Evolutionary conservation across 2,113 vertebrate genomes (phyloP).

Genomic region (Girardinichthys multiradiatus): DNA sequence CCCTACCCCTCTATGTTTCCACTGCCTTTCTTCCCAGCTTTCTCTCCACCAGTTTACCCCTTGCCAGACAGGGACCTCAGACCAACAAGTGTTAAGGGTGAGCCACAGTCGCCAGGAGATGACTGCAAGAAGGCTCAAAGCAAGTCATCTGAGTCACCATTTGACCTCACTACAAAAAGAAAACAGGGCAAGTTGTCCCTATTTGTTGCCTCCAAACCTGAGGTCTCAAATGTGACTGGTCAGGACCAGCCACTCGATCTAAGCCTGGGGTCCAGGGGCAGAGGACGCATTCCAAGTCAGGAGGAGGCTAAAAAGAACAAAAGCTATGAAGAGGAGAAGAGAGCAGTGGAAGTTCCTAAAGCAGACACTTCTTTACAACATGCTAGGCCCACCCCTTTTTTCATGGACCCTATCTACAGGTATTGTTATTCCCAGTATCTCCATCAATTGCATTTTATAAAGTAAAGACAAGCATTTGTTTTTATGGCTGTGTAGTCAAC

Average conservation of each 20-base stretch:
- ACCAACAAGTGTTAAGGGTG: constrained; percentile 88
- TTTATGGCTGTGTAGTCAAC: constrained; percentile 35
- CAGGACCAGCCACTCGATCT: constrained; percentile 96
- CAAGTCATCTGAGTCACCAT: constrained; percentile 90
- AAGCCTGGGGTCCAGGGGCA: constrained; percentile 87
- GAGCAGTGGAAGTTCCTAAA: constrained; percentile 82
- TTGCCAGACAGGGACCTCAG: constrained; percentile 95
- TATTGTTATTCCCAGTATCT: constrained; percentile 81
- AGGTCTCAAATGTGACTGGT: constrained; percentile 78
- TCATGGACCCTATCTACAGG: constrained; percentile 99
- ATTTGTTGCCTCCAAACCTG: constrained; percentile 80
- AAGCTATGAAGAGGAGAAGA: constrained; percentile 88
- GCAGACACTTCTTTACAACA: constrained; percentile 92
- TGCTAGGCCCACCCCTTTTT: constrained; percentile 95
- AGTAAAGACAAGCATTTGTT: background rate
- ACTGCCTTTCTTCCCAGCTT: constrained; percentile 97
- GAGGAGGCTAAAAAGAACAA: constrained; percentile 86
- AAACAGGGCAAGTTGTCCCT: constrained; percentile 89
- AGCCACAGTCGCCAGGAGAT: constrained; percentile 85
- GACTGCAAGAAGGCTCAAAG: constrained; percentile 90
- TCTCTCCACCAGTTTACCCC: constrained; percentile 97
- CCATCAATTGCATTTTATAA: background rate
- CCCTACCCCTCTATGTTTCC: constrained; percentile 99
- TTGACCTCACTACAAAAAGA: constrained; percentile 96
- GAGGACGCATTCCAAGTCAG: constrained; percentile 81